A percentile compares a stretch with the other conserved stretches of the same genome.
Evolutionary conservation across 1,140 invertebrate genomes (phyloP).

Genomic region (Drosophila mayri): DNA sequence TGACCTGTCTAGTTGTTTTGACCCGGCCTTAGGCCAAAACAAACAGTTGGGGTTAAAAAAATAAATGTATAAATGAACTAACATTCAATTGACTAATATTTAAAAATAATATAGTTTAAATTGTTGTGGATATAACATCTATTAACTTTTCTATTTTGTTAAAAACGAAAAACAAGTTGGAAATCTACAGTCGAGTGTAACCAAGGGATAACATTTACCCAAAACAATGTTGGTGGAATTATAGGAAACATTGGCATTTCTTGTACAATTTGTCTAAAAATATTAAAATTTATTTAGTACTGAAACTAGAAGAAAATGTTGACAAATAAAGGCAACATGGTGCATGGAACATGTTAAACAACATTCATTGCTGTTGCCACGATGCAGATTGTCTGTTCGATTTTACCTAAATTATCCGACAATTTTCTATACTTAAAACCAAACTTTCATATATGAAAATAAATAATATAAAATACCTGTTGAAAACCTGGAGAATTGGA

Average conservation of each 20-base stretch:
- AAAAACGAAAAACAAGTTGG: background rate
- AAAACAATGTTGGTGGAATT: background rate
- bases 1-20: conserved; percentile 51
- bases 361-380: too few relatives aligned
- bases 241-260: background rate
- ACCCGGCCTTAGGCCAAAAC: conserved; percentile 27
- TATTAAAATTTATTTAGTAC: background rate
- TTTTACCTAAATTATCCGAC: too few relatives aligned
- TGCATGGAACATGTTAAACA: background rate
- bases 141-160: background rate
- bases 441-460: too few relatives aligned
- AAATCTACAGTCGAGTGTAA: background rate
- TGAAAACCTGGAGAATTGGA: background rate
- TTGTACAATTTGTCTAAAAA: background rate
- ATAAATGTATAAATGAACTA: background rate
- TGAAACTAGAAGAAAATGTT: background rate
- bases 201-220: background rate
- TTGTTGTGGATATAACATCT: background rate
- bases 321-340: background rate
- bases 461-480: background rate
- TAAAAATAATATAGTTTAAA: background rate
- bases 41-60: background rate
- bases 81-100: too few relatives aligned
- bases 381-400: too few relatives aligned
- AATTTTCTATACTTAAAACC: too few relatives aligned